Percentiles rank a stretch among this genome's conserved stretches.
These are phyloP conservation scores for Drosophila miranda DNA, from an alignment of 1,140 invertebrate species.

Conservation along the genomic window DNA sequence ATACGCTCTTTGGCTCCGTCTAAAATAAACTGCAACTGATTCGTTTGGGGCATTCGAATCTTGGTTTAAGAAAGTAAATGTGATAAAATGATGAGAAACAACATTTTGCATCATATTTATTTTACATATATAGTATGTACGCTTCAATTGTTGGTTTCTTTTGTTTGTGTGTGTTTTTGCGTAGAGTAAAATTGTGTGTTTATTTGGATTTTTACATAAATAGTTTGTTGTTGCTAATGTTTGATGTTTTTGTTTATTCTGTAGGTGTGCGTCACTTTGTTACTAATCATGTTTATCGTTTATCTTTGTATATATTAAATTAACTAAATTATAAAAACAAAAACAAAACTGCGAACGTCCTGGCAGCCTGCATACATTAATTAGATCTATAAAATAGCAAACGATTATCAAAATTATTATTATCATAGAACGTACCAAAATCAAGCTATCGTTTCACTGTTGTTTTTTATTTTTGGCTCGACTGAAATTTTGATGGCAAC, in stretches of 20 bases:
- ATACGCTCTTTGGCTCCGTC: conserved; percentile 17
- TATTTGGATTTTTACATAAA: conserved; percentile 75
- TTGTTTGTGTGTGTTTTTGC: conserved; percentile 29
- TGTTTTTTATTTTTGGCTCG: conserved; percentile 31
- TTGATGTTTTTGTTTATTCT: conserved; percentile 23
- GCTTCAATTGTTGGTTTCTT: conserved; percentile 41
- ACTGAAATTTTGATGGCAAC: conserved; percentile 67
- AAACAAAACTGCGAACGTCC: conserved; percentile 65
- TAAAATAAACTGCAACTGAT: conserved; percentile 32
- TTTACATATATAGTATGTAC: conserved; percentile 69
- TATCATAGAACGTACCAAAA: conserved; percentile 46
- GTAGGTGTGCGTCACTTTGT: conserved; percentile 60
- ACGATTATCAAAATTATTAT: conserved; percentile 72
- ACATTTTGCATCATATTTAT: conserved; percentile 69
- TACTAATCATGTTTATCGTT: conserved; percentile 40
- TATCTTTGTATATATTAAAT: conserved; percentile 65
- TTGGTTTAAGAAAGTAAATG: conserved; percentile 44
- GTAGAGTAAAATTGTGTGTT: conserved; percentile 58
- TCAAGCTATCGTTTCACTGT: conserved; percentile 49
- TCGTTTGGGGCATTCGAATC: conserved; percentile 14
- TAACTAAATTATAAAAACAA: conserved; percentile 79
- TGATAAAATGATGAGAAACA: conserved; percentile 67
- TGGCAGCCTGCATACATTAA: conserved; percentile 41
- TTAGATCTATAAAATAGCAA: conserved; percentile 69
- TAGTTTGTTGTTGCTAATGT: conserved; percentile 61